Conservation (phyloP, 2,797 vertebrate genomes). For the Pseudotriccus pelzelni region DNA sequence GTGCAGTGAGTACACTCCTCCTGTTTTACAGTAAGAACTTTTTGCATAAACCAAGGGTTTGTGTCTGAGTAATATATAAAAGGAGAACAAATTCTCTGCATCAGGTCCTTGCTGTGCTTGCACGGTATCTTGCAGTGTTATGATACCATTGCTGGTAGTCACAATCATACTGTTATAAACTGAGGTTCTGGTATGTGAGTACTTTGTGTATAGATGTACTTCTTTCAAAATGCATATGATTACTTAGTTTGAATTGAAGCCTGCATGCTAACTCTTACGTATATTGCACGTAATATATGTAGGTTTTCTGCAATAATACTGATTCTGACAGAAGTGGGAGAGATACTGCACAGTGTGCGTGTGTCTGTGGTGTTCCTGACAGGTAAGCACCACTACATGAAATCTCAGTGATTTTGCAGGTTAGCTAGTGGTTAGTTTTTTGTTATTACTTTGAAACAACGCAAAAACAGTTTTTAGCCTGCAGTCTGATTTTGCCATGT, state of each 20-base stretch:
- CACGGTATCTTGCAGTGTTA: not conserved
- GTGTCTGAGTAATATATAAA: not conserved
- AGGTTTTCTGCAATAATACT: not conserved
- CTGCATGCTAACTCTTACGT: not conserved
- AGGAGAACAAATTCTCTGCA: not conserved
- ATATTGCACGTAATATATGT: not conserved
- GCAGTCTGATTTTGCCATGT: slow-evolving; percentile 20
- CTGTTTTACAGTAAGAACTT: not conserved
- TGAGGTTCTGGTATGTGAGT: not conserved
- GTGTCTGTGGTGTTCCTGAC: not conserved
- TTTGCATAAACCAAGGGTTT: not conserved
- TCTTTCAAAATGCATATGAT: not conserved
- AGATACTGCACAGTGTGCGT: not conserved
- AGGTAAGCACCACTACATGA: not conserved
- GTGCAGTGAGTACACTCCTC: not conserved
- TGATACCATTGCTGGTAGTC: not conserved
- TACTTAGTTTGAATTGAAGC: not conserved
- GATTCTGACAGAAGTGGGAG: not conserved
- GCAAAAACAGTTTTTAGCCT: not conserved
- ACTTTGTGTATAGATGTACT: not conserved
- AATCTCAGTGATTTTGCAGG: not conserved
- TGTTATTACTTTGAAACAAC: not conserved
- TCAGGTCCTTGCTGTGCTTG: not conserved
- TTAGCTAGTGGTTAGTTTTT: not conserved
- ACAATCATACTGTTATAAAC: not conserved